A percentile compares a stretch with the other conserved stretches of the same genome.
Conservation (phyloP, 2,888 invertebrate species). For the Sepiola atlantica region DNA sequence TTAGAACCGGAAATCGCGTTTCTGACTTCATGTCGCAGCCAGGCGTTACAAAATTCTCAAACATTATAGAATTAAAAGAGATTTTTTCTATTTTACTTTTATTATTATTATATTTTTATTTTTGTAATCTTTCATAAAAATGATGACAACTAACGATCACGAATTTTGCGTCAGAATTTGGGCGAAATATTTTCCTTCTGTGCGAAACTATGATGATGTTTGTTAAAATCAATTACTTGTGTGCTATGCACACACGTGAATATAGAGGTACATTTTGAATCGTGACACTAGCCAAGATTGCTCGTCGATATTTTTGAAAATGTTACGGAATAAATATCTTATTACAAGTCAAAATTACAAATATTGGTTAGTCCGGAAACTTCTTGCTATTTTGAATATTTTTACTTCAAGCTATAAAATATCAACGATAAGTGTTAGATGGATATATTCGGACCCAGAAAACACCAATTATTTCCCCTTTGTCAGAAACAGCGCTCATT, state of each 20-base stretch:
- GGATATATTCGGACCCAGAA: too few species aligned
- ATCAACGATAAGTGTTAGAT: too few species aligned
- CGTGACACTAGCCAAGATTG: not conserved
- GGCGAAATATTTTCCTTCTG: not conserved
- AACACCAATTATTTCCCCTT: too few species aligned
- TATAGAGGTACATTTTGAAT: not conserved
- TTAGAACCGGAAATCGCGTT: not conserved
- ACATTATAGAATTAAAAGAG: not conserved
- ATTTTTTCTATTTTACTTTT: not conserved
- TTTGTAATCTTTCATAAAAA: constrained; percentile 23
- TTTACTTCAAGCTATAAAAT: too few species aligned
- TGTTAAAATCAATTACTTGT: not conserved
- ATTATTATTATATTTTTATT: not conserved
- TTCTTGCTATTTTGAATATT: too few species aligned
- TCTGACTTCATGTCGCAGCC: not conserved
- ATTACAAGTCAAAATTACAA: too few species aligned
- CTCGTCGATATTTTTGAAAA: not conserved
- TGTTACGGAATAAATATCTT: not conserved
- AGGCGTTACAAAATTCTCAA: not conserved
- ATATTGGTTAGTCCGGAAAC: too few species aligned
- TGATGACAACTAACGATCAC: not conserved
- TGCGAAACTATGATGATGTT: not conserved
- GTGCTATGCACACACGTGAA: not conserved
- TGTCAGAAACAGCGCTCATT: too few species aligned
- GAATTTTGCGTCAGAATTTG: not conserved